Evolutionary conservation across 2,113 vertebrate species (phyloP), one percentile per base, ranked within the genome.

Genomic region (Rafetus swinhoei): DNA sequence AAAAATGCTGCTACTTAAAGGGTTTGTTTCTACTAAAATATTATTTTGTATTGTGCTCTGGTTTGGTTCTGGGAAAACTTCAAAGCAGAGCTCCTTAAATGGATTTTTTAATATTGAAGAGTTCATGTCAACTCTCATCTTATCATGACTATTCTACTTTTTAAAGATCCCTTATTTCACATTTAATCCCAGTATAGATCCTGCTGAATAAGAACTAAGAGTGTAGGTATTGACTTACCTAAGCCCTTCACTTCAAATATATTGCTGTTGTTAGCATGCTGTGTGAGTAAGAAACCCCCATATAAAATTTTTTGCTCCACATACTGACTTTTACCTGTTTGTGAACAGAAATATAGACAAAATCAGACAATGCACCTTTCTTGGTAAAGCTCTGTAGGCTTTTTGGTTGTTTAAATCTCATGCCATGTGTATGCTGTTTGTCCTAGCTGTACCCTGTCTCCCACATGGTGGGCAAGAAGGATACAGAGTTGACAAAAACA

Each of bases 141-240:
- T 96, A 87, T 96, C 86, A 95, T 93, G 81, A 65, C 91, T 96
- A 94, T 92, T 92, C 92, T 91, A 55, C 86, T 92, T 96, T 95
- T 92, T 94, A 83, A 97, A 97, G 94, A 93, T 92, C 56, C 90
- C 79, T 94, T 90, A 95, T 96, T 95, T 86, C 94, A 92, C 50
- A 0, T 90, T 95, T 97, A 97, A 96, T 97, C 93, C 92, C 89
- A 80, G 79, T 79, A 90, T 87, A 82, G 88, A 93, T 88, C 93
- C 95, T 86, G 92, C 95, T 94, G 97, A 98, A 95, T 91, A 96
- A 96, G 94, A 97, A 76, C 82, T 91, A 94, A 96, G 88, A 97
- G 93, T 80, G 89, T 93, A 74, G 84, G 56, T 95, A 93, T 89
- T 97, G 96, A 95, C 91, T 96, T 97, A 86, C 32, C 83, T 89